A percentile compares a stretch with the other conserved stretches of the same genome.
These are phyloP conservation scores for Pelvicachromis taeniatus DNA, from an alignment of 2,113 vertebrate genomes.

Conservation along the genomic window DNA sequence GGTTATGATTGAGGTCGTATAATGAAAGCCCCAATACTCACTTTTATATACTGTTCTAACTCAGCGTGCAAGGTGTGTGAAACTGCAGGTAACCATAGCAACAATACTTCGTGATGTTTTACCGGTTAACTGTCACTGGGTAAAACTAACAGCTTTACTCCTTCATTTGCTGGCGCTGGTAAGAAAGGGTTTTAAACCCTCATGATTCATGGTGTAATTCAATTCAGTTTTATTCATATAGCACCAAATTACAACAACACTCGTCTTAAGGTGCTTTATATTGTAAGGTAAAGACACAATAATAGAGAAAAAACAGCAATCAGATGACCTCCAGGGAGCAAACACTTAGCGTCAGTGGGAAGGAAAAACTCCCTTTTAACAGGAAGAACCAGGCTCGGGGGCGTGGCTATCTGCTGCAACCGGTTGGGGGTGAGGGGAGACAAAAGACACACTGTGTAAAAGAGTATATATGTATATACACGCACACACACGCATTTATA, in stretches of 20 bases:
- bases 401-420: too few species aligned
- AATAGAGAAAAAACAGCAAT: neutral
- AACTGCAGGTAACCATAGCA: conserved; percentile 11
- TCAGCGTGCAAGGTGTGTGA: neutral
- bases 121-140: neutral
- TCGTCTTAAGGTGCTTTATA: neutral
- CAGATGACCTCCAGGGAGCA: neutral
- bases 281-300: neutral
- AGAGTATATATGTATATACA: too few species aligned
- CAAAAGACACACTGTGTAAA: neutral
- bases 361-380: neutral
- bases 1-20: neutral
- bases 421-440: neutral
- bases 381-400: neutral
- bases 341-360: neutral
- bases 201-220: neutral
- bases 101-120: neutral
- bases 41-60: neutral
- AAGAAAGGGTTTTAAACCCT: neutral
- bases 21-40: neutral
- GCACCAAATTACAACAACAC: neutral
- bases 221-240: neutral
- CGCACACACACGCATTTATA: too few species aligned
- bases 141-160: neutral
- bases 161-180: neutral